phyloP scores from a whole-genome alignment of 2,888 invertebrate genomes.

The Spodoptera exigua region DNA sequence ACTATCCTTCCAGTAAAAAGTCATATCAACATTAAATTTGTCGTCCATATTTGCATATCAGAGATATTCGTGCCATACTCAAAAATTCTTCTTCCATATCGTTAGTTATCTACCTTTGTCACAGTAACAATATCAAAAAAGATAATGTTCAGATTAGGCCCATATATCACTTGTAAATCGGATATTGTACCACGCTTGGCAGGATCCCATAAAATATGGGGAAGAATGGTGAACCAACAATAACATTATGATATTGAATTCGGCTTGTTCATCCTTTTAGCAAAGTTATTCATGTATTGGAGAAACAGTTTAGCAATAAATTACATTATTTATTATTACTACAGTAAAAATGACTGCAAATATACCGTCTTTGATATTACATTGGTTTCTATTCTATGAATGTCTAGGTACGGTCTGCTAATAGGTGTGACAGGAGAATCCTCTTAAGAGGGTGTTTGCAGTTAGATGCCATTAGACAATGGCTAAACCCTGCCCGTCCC shows the following conservation, averaged over 20 bases:
- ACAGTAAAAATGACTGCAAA: constrained; percentile 12
- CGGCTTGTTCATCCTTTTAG: constrained; percentile 40
- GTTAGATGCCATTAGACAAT: constrained; percentile 15
- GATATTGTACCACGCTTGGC: constrained; percentile 49
- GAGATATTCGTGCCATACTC: background rate
- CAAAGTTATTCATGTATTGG: constrained; percentile 47
- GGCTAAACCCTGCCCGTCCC: constrained; percentile 9
- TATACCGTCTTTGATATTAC: constrained; percentile 7
- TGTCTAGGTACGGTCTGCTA: constrained; percentile 16
- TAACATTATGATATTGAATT: constrained; percentile 52
- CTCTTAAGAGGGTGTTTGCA: constrained; percentile 19
- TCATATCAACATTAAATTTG: too few species aligned
- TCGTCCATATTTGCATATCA: background rate
- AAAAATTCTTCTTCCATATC: background rate
- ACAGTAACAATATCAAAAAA: constrained; percentile 34
- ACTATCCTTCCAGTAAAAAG: too few species aligned
- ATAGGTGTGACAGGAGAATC: constrained; percentile 26
- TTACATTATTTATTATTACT: constrained; percentile 41
- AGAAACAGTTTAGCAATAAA: constrained; percentile 44
- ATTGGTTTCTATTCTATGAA: constrained; percentile 9
- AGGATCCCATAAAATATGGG: constrained; percentile 47
- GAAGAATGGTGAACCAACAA: constrained; percentile 45
- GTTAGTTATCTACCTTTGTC: constrained; percentile 19
- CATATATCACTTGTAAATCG: constrained; percentile 42
- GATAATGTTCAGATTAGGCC: constrained; percentile 41